Evolutionary conservation across 2,888 invertebrate species (phyloP).

Genomic region (Carpatolechia fugitivella): DNA sequence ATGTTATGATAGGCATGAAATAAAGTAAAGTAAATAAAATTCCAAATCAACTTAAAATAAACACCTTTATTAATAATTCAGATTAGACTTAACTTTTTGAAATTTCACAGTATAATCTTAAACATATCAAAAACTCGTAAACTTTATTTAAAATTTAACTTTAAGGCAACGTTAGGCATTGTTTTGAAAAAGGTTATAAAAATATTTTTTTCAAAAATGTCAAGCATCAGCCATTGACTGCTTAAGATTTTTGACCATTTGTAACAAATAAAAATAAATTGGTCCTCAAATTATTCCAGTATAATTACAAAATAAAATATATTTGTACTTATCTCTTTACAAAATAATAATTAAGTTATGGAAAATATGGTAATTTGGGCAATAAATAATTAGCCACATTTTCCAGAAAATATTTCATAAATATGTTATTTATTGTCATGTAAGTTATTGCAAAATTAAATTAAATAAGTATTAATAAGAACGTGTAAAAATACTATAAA

Average conservation of each 20-base stretch:
- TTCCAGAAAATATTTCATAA: constrained; percentile 27
- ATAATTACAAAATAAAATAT: constrained; percentile 25
- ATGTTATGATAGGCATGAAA: no score
- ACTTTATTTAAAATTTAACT: constrained; percentile 39
- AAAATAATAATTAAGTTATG: constrained; percentile 20
- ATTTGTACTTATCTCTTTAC: constrained; percentile 13
- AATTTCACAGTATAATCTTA: constrained; percentile 37
- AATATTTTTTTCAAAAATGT: constrained; percentile 57
- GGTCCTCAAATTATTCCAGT: constrained; percentile 33
- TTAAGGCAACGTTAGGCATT: constrained; percentile 59
- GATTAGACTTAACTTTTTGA: constrained; percentile 26
- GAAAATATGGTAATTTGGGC: constrained; percentile 36
- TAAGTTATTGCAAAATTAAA: constrained; percentile 10
- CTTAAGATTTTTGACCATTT: constrained; percentile 64
- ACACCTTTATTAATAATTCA: constrained; percentile 68
- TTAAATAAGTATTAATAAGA: constrained; percentile 7
- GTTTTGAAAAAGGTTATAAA: constrained; percentile 22
- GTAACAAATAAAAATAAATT: constrained; percentile 35
- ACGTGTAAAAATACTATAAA: constrained; percentile 16
- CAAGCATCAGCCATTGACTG: constrained; percentile 71
- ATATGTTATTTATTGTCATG: constrained; percentile 16
- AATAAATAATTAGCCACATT: constrained; percentile 39
- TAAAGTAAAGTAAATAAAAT: constrained; percentile 46
- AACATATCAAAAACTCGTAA: constrained; percentile 59
- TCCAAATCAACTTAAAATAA: constrained; percentile 62